Conservation (phyloP, 2,888 invertebrate species). For the Hemaris fuciformis region DNA sequence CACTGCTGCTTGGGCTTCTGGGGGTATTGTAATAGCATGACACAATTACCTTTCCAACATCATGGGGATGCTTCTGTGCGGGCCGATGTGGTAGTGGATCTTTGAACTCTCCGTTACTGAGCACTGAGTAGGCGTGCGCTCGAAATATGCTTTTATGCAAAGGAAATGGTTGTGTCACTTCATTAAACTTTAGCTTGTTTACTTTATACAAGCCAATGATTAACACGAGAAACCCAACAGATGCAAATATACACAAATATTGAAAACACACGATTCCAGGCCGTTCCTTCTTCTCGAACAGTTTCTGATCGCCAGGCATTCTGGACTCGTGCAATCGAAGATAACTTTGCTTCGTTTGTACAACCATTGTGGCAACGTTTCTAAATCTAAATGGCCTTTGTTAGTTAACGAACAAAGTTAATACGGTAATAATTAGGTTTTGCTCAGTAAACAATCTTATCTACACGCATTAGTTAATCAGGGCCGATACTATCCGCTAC, state of each 20-base stretch:
- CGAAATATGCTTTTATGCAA: background rate
- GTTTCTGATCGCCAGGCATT: too few species aligned
- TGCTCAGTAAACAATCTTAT: background rate
- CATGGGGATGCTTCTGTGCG: too few species aligned
- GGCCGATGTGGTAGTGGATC: background rate
- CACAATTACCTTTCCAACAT: conserved; percentile 38
- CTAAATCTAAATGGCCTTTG: background rate
- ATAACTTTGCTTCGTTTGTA: background rate
- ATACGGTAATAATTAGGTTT: background rate
- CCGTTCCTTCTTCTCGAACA: background rate
- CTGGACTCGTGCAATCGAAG: background rate
- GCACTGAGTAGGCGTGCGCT: background rate
- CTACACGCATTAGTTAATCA: background rate
- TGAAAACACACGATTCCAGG: background rate
- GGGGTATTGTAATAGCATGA: conserved; percentile 88
- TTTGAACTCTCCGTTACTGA: too few species aligned
- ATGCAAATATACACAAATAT: background rate
- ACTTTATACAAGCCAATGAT: background rate
- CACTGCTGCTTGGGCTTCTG: conserved; percentile 54
- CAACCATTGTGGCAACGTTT: background rate
- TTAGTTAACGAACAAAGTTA: background rate
- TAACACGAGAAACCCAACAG: background rate
- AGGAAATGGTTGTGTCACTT: background rate
- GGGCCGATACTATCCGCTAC: background rate
- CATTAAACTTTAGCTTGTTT: background rate